Base-by-base conservation (phyloP, 1,140 invertebrate genomes). In the Marisa cornuarietis region DNA sequence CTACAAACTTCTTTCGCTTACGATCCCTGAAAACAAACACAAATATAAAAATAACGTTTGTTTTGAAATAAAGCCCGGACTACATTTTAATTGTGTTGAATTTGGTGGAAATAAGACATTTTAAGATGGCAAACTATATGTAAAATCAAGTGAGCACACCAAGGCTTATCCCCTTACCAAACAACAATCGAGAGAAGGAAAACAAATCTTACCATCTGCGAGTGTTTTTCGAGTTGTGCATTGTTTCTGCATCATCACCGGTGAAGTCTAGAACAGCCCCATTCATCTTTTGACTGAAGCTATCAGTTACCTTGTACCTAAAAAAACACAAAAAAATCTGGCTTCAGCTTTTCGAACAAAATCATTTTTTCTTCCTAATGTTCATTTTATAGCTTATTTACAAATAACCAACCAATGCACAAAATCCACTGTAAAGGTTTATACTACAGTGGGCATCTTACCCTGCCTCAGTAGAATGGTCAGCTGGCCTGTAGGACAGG, bases 1-100 rank as follows among this genome's bases (percentile, higher is more conserved):
- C 83, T n/a, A 98, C 93, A 94, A 96, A 97, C 91, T 96, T 97
- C 93, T 98, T 98, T 90, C 95, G 94, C 89, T 97, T 97, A 20
- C 95, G 93, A 92, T 98, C 96, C 97, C 93, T 93, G 84, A 71
- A 85, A 85, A 74, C 58, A 71, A 81, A 69, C 14, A 77, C 42
- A 77, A 14, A 9, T 9, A 54, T 14, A 9, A 54, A 54, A 54
- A 8, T 9, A 14, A 54, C 14, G 8, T 54, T 14, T 9, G 52
- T 54, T 14, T 54, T 54, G 8, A 14, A 9, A 14, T 9, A 54
- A 8, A 54, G 52, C 52, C 52, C 14, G 54, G 54, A 9, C 11
- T 14, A 58, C 54, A 58, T 58, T 58, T 58, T 58, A 14, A 58
- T 58, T 4, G 16, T 4, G 31, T 42, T 42, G 31, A 42, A 42